Base-by-base conservation (phyloP, 2,797 vertebrate genomes). In the Eidolon dupreanum region DNA sequence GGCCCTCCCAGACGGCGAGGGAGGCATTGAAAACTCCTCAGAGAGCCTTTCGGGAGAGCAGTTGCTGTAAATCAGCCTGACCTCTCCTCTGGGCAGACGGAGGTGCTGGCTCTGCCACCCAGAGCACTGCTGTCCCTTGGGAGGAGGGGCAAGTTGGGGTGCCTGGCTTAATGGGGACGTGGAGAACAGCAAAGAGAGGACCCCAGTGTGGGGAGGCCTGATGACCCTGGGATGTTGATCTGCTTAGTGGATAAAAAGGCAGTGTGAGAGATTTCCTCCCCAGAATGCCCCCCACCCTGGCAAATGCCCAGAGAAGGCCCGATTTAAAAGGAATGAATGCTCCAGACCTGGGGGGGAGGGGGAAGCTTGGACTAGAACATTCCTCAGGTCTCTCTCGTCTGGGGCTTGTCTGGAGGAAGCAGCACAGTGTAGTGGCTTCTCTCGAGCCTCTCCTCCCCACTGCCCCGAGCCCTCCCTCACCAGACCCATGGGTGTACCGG, bases 31-130 rank as follows among this genome's bases (percentile, higher is more conserved):
- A 1, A 33, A 46, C 36, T 57, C 73, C 51, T 31, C 2, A 11
- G 24, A 93, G 84, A 96, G 63, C 31, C 63, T 71, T 73, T 81
- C 11, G 55, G 79, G 63, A 51, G 33, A 68, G 31, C 19, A 71
- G 79, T 83, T 81, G 70, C 53, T 66, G 20, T 1, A 4, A 33
- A 28, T 5, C 0, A 31, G 28, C 33, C 57, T 88, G 66, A 71
- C 49, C 49, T 92, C 70, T 38, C 75, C 59, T 46, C 94, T 74
- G 66, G 85, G 66, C 24, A 17, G 68, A 81, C 24, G 0, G 3
- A 57, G 53, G 36, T 28, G n/a, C 66, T 59, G 82, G n/a, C 71
- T 43, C 15, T 19, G 46, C 19, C 36, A 22, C 63, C 85, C 0
- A 0, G 6, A 63, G 28, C 38, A 55, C 38, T 0, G 1, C 33